phyloP scores from a whole-genome alignment of 1,140 invertebrate species.

The Panagrolaimus sp. region DNA sequence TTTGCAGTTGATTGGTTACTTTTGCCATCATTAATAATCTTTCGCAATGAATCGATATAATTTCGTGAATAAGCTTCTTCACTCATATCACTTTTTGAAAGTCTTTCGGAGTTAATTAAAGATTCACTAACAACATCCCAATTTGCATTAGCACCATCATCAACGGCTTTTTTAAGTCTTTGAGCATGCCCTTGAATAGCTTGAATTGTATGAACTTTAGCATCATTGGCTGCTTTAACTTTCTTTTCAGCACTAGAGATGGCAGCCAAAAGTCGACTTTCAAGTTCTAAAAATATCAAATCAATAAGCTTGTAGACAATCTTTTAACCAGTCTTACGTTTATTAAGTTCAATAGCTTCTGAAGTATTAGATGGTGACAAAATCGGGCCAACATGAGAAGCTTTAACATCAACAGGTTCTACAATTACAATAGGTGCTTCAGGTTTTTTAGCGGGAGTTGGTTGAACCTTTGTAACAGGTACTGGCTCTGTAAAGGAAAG shows the following conservation, averaged over 20 bases:
- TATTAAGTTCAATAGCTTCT: conserved; percentile 1
- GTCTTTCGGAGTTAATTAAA: conserved; percentile 32
- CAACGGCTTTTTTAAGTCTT: conserved; percentile 49
- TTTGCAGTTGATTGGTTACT: conserved; percentile 20
- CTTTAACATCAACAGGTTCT: conserved; percentile 15
- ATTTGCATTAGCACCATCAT: conserved; percentile 38
- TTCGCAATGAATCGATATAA: conserved; percentile 43
- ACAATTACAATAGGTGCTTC: neutral
- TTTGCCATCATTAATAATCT: conserved; percentile 47
- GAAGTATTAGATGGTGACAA: neutral
- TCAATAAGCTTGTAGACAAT: neutral
- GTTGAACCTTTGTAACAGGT: neutral
- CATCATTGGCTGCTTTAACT: conserved; percentile 42
- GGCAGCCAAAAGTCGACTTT: conserved; percentile 30
- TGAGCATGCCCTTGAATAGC: conserved; percentile 46
- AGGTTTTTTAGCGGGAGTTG: neutral
- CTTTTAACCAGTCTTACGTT: neutral
- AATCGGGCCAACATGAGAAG: neutral
- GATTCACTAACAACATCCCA: conserved; percentile 47
- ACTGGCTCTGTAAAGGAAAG: neutral
- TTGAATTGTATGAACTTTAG: conserved; percentile 47
- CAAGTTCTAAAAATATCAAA: conserved; percentile 32
- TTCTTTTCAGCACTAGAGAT: conserved; percentile 39
- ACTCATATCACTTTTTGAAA: conserved; percentile 34
- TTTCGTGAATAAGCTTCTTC: conserved; percentile 40